Base-by-base conservation (phyloP, 1,140 invertebrate genomes). In the Euschistus heros region DNA sequence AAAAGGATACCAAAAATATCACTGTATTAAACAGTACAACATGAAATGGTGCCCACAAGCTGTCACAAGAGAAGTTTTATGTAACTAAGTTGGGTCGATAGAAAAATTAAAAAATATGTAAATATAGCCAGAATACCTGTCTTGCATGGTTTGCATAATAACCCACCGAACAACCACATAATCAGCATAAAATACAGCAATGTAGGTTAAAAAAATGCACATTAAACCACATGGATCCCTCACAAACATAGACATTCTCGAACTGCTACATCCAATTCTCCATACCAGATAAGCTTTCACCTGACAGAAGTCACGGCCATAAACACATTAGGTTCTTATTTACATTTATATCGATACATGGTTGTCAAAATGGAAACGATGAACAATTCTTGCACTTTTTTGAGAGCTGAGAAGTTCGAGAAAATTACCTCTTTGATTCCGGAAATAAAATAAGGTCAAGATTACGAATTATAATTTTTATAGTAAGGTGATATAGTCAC, bases 101-200 rank as follows among this genome's bases (percentile, higher is more conserved):
- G 2, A 62, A 66, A 8, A 50, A 30, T 33, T 14, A 55, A 10
- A 26, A 68, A 37, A 66, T 22, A 63, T 7, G 26, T 30, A 33
- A 66, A 55, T 20, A 57, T 30, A 26, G 63, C 47, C 13, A 59
- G 27, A 67, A 75, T 80, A 92, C 91, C 86, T 90, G 60, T 87
- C 81, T 68, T 84, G 81, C 83, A 93, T 88, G 8, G 86, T 86
- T 52, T 89, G 87, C 30, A 92, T 75, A 67, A 94, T 83, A 68
- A 94, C 84, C 88, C 91, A 94, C 75, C 84, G 78, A 62, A 92
- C 81, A 14, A 94, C 85, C 52, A 92, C 92, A 80, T 94, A 95
- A 77, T 94, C 91, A 5, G 91, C 91, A 76, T 95, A 94, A 70
- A 91, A 82, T 46, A 95, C 81, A 27, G 88, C 87, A 26, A 81